Percentiles rank a stretch among this genome's conserved stretches.
These are phyloP conservation scores for Rhegmatorhina hoffmannsi DNA, from an alignment of 2,113 vertebrate species.

Conservation along the genomic window DNA sequence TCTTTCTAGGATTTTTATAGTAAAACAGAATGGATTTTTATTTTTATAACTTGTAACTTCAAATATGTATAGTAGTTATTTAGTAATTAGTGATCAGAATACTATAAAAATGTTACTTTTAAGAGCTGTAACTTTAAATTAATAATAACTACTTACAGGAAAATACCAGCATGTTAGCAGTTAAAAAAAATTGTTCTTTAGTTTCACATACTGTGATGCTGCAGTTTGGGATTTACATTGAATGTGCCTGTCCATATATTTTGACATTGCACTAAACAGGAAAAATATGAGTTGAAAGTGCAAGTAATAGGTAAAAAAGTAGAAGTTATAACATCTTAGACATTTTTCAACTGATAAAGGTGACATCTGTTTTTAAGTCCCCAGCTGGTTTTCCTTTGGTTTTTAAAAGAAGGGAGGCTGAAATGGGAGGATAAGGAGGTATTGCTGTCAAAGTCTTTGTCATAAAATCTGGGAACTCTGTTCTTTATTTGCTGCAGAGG, in stretches of 20 bases:
- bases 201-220: constrained; percentile 35
- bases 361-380: background rate
- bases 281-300: background rate
- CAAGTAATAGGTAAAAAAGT: background rate
- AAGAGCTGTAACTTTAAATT: constrained; percentile 2
- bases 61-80: constrained; percentile 13
- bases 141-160: background rate
- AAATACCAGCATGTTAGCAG: constrained; percentile 47
- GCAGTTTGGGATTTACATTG: constrained; percentile 27
- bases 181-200: background rate
- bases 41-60: constrained; percentile 68
- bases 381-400: background rate
- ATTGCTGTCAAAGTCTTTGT: background rate
- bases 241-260: constrained; percentile 18
- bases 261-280: constrained; percentile 37
- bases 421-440: background rate
- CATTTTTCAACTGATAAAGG: background rate
- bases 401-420: background rate
- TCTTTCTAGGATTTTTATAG: constrained; percentile 53
- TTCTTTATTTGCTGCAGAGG: background rate
- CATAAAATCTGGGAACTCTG: background rate
- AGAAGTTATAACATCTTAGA: background rate
- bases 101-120: constrained; percentile 37
- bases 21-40: constrained; percentile 62
- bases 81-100: constrained; percentile 12